Evolutionary conservation across 2,888 invertebrate genomes (phyloP).

Genomic region (Pristionchus japonicus): DNA sequence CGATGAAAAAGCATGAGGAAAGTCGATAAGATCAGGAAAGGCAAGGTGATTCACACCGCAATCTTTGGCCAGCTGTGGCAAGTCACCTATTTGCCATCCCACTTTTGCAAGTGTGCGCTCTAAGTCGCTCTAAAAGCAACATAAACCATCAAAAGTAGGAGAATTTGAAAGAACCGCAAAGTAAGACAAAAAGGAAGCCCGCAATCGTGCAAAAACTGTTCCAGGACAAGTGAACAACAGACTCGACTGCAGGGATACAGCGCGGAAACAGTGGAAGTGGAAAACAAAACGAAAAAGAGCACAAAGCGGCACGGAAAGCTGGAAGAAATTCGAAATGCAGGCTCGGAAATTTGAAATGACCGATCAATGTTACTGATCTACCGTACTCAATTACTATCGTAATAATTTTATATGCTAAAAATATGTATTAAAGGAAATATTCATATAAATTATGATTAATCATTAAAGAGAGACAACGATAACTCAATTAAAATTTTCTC

Average conservation of each 20-base stretch:
- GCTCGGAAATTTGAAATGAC: neutral
- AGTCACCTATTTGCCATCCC: neutral
- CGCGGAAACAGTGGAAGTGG: too few relatives aligned
- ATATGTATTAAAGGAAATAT: too few relatives aligned
- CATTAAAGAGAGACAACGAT: too few relatives aligned
- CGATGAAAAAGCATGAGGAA: neutral
- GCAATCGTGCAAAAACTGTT: neutral
- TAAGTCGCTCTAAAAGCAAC: neutral
- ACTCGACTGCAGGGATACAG: too few relatives aligned
- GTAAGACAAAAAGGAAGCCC: neutral
- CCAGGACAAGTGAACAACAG: too few relatives aligned
- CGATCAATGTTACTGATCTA: neutral
- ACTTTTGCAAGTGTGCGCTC: neutral
- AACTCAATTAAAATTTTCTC: too few relatives aligned
- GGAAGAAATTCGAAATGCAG: neutral
- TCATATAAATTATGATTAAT: too few relatives aligned
- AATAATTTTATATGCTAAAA: neutral
- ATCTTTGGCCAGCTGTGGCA: neutral
- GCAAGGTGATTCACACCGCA: neutral
- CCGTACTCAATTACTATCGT: neutral
- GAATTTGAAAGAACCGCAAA: neutral
- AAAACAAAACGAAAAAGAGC: too few relatives aligned
- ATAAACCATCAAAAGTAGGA: neutral
- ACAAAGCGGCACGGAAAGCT: too few relatives aligned
- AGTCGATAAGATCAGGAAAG: neutral